Evolutionary conservation across 2,113 vertebrate genomes (phyloP).

Genomic region (Cyrtonyx montezumae): DNA sequence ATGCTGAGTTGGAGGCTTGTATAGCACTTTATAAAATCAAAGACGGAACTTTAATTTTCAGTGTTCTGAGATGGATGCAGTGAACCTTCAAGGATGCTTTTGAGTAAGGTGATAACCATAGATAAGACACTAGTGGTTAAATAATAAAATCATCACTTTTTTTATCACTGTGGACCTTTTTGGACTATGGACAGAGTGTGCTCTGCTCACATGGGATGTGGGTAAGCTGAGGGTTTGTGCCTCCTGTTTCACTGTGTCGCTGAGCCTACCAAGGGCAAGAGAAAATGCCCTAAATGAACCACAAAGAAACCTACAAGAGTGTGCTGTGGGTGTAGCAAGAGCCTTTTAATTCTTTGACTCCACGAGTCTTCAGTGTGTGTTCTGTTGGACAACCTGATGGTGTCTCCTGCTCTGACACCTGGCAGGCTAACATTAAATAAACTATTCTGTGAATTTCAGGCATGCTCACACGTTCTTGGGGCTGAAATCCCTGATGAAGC

Average conservation of each 20-base stretch:
- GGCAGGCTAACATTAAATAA: neutral
- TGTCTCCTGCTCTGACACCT: neutral
- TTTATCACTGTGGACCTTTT: neutral
- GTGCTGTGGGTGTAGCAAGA: neutral
- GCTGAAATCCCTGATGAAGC: neutral
- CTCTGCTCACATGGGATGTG: neutral
- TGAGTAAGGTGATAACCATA: neutral
- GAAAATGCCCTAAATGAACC: neutral
- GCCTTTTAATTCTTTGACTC: neutral
- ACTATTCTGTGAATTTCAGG: neutral
- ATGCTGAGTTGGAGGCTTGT: neutral
- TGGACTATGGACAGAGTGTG: neutral
- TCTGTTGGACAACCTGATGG: neutral
- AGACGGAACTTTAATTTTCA: neutral
- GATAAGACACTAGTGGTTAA: neutral
- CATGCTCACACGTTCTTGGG: neutral
- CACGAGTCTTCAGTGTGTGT: neutral
- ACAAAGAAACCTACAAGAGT: neutral
- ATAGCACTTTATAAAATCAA: neutral
- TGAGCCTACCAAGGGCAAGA: neutral
- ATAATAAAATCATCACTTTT: neutral
- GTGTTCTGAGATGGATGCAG: neutral
- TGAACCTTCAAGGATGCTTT: neutral
- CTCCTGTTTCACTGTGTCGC: neutral
- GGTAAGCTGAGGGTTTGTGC: neutral